A percentile compares a stretch with the other conserved stretches of the same genome.
phyloP scores from a whole-genome alignment of 2,797 vertebrate genomes.

The Rhadinocentrus ornatus region DNA sequence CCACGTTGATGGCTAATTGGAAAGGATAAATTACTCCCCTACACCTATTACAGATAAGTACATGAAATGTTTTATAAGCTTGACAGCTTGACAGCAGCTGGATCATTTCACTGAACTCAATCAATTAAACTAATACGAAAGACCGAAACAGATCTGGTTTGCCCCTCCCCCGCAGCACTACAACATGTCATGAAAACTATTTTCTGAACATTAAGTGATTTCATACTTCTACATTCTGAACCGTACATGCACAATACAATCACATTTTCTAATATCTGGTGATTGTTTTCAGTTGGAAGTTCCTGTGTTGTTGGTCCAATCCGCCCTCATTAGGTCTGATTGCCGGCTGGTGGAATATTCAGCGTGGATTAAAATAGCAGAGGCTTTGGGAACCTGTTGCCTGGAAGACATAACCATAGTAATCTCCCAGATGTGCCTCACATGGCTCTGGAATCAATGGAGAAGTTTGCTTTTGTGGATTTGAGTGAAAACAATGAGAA shows the following conservation, averaged over 20 bases:
- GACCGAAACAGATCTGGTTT: conserved; percentile 18
- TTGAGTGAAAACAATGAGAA: conserved; percentile 74
- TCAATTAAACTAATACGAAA: conserved; percentile 45
- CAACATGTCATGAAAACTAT: conserved; percentile 26
- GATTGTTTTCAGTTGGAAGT: conserved; percentile 67
- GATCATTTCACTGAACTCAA: conserved; percentile 49
- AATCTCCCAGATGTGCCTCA: conserved; percentile 79
- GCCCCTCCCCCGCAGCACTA: conserved; percentile 13
- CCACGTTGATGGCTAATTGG: conserved; percentile 23
- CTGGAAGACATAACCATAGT: conserved; percentile 51
- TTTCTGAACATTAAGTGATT: conserved; percentile 33
- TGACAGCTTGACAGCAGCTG: conserved; percentile 61
- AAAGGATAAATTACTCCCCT: conserved; percentile 40
- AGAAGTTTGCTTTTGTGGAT: conserved; percentile 63
- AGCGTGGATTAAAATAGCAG: conserved; percentile 75
- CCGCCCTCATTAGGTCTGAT: conserved; percentile 69
- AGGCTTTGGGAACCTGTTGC: conserved; percentile 61
- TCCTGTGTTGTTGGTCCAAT: conserved; percentile 68
- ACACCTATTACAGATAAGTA: conserved; percentile 31
- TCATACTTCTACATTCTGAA: conserved; percentile 29
- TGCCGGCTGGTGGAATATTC: conserved; percentile 71
- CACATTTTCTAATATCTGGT: conserved; percentile 53
- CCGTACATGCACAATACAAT: conserved; percentile 61
- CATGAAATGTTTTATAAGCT: conserved; percentile 31
- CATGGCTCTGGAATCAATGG: conserved; percentile 67